phyloP scores from a whole-genome alignment of 2,888 invertebrate species.

The Eugnorisma glareosa region DNA sequence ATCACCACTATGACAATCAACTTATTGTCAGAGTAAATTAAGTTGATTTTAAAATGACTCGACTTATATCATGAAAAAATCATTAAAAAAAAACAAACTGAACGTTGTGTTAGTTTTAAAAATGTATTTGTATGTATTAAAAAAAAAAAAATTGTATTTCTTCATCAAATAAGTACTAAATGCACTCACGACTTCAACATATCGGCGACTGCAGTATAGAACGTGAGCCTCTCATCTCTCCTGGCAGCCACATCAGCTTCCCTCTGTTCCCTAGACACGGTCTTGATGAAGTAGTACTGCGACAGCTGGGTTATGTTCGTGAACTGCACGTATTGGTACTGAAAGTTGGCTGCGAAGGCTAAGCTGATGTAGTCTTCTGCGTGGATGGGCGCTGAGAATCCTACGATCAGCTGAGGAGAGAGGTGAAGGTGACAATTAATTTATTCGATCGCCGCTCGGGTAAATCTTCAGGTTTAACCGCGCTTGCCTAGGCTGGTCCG shows the following conservation, averaged over 20 bases:
- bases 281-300: slow-evolving; percentile 86
- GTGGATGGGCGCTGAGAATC: slow-evolving; percentile 90
- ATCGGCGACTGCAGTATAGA: slow-evolving; percentile 81
- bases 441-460: background rate
- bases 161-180: background rate
- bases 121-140: too few relatives aligned
- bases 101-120: background rate
- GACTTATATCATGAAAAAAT: background rate
- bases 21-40: background rate
- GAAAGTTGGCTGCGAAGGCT: slow-evolving; percentile 91
- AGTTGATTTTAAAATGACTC: background rate
- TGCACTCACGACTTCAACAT: slow-evolving; percentile 81
- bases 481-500: background rate
- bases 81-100: background rate
- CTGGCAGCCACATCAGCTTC: slow-evolving; percentile 77
- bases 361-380: slow-evolving; percentile 89
- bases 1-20: background rate
- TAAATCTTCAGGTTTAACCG: too few relatives aligned
- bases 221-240: slow-evolving; percentile 81
- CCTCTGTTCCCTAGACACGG: slow-evolving; percentile 83
- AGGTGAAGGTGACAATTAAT: too few relatives aligned
- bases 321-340: slow-evolving; percentile 91
- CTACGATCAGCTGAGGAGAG: slow-evolving; percentile 89
- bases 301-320: slow-evolving; percentile 88
- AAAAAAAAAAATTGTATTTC: too few relatives aligned